These are phyloP conservation scores for Colostygia pectinataria DNA, from an alignment of 2,888 invertebrate genomes.

Conservation along the genomic window DNA sequence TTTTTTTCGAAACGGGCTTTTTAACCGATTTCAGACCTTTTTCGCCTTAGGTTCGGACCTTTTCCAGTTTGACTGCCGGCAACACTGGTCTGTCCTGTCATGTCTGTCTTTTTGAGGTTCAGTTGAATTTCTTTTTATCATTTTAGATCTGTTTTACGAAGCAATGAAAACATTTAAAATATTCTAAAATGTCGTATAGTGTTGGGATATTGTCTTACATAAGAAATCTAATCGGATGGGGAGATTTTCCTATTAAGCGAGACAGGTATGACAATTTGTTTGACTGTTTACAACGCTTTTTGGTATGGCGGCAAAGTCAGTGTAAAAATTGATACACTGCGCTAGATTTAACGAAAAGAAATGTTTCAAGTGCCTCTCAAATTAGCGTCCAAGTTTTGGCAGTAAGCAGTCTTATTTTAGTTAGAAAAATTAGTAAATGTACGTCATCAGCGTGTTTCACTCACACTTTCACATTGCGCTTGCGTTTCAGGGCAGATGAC, in stretches of 20 bases:
- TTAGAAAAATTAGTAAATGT: not conserved
- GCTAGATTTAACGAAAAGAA: slow-evolving; percentile 33
- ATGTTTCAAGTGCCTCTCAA: slow-evolving; percentile 68
- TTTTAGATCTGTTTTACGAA: slow-evolving; percentile 40
- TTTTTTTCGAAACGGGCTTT: too few species aligned
- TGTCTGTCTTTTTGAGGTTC: slow-evolving; percentile 48
- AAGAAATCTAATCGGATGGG: slow-evolving; percentile 66
- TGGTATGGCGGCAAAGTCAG: slow-evolving; percentile 79
- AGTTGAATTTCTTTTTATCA: slow-evolving; percentile 44
- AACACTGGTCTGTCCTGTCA: not conserved
- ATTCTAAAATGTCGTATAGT: slow-evolving; percentile 64
- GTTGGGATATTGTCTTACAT: slow-evolving; percentile 65
- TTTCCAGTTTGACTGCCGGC: too few species aligned
- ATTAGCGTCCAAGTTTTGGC: slow-evolving; percentile 69
- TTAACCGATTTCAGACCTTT: too few species aligned
- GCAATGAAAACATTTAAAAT: slow-evolving; percentile 65
- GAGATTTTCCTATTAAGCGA: slow-evolving; percentile 70
- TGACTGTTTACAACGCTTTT: too few species aligned
- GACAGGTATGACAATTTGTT: slow-evolving; percentile 77
- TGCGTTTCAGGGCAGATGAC: slow-evolving; percentile 65
- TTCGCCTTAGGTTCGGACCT: too few species aligned
- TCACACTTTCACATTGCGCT: slow-evolving; percentile 10
- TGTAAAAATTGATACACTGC: slow-evolving; percentile 36
- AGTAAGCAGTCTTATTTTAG: slow-evolving; percentile 47
- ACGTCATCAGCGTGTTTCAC: not conserved